A percentile compares a stretch with the other conserved stretches of the same genome.
Conservation (phyloP, 2,888 invertebrate species). For the Dyspetes luteomarginatus region DNA sequence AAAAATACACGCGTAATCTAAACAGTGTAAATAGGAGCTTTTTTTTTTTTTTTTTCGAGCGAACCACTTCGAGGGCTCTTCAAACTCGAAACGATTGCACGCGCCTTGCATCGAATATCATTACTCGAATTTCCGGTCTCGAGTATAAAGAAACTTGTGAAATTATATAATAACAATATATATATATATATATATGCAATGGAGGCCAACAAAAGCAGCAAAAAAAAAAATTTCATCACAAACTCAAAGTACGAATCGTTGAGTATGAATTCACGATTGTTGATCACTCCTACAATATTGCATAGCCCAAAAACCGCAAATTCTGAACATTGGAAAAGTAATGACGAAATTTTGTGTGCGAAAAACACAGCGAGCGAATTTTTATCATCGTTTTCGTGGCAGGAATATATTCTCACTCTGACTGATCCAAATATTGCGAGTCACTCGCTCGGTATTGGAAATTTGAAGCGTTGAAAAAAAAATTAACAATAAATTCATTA, state of each 20-base stretch:
- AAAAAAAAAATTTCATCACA: slow-evolving; percentile 64
- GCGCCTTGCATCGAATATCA: slow-evolving; percentile 26
- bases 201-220: slow-evolving; percentile 72
- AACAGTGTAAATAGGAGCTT: slow-evolving; percentile 64
- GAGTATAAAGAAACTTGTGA: slow-evolving; percentile 52
- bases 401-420: slow-evolving; percentile 56
- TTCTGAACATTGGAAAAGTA: neutral
- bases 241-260: slow-evolving; percentile 55
- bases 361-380: slow-evolving; percentile 35
- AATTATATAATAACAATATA: slow-evolving; percentile 51
- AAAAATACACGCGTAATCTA: slow-evolving; percentile 58
- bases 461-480: neutral
- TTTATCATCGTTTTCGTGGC: slow-evolving; percentile 52
- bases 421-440: neutral
- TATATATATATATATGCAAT: slow-evolving; percentile 61
- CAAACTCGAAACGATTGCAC: slow-evolving; percentile 63
- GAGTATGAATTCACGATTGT: slow-evolving; percentile 22
- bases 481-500: slow-evolving; percentile 16
- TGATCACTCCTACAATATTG: slow-evolving; percentile 10
- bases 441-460: neutral
- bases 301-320: neutral
- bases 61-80: slow-evolving; percentile 50
- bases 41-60: slow-evolving; percentile 27
- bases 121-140: slow-evolving; percentile 18
- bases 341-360: slow-evolving; percentile 1